Base-by-base conservation (phyloP, 2,113 vertebrate genomes). In the Hippocampus guttulatus region DNA sequence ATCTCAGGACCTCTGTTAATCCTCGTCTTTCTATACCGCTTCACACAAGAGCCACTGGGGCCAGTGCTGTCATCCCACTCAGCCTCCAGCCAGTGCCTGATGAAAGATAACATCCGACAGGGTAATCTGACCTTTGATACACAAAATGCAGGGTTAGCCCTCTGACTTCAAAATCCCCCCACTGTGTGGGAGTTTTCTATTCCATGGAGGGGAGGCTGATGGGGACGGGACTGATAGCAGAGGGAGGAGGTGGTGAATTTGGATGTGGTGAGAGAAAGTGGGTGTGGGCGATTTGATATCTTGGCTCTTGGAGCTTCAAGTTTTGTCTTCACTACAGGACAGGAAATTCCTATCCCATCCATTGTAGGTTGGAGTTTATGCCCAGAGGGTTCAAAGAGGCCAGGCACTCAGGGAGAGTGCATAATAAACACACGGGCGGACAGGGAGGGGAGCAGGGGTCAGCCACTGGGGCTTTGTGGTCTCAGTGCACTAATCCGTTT, bases 61-160 rank as follows among this genome's bases (percentile, higher is more conserved):
- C 85, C 43, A 38, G 61, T 43, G 75, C 78, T 88, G 88, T 87
- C 85, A 87, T 86, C 81, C 81, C 21, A 33, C 78, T 84, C 75
- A 55, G 79, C 73, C 81, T 63, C 60, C 75, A 72, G 84, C 85
- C 75, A 75, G 86, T 71, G 61, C 77, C 83, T 52, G 3, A 68
- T 79, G 80, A 90, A 87, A 89, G 87, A 88, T 88, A 90, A 93
- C 90, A 92, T 91, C 89, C 84, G 87, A 89, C 85, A 77, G 82
- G 79, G 85, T 88, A 89, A 91, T 92, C 89, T 92, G 84, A 91
- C 87, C 89, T 92, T 87, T 92, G 84, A 91, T 89, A 83, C 81
- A 86, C 84, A 90, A 65, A 88, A 86, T 82, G 79, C 70, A 64
- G 70, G 70, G 79, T 58, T 61, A 76, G 64, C 80, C 84, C 76